Conservation (phyloP, 1,140 invertebrate genomes). For the Cyclina sinensis region DNA sequence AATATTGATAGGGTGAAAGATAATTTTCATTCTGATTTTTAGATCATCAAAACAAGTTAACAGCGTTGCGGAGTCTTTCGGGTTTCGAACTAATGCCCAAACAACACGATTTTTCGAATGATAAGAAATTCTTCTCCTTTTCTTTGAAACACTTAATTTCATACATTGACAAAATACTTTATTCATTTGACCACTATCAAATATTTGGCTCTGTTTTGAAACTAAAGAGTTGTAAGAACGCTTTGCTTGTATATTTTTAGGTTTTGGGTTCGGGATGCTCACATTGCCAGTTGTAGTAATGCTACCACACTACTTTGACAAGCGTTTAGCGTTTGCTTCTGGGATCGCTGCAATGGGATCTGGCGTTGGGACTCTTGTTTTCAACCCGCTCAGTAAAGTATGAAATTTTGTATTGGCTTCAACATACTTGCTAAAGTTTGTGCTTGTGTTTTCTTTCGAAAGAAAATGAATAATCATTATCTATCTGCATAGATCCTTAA, state of each 20-base stretch:
- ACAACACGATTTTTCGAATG: not conserved
- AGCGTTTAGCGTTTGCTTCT: constrained; percentile 9
- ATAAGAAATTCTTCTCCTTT: not conserved
- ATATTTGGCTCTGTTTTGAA: not conserved
- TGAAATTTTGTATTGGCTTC: not conserved
- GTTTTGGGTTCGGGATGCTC: constrained; percentile 25
- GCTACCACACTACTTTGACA: constrained; percentile 39
- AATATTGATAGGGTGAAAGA: too few species aligned
- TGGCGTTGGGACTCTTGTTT: constrained; percentile 42
- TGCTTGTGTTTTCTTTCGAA: not conserved
- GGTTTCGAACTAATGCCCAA: too few species aligned
- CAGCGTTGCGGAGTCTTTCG: too few species aligned
- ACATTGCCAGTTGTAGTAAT: not conserved
- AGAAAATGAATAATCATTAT: too few species aligned
- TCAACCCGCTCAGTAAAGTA: constrained; percentile 40
- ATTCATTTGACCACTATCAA: not conserved
- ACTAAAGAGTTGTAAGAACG: not conserved
- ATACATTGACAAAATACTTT: not conserved
- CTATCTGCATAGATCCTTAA: too few species aligned
- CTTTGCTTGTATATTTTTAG: not conserved
- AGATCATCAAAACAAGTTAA: too few species aligned
- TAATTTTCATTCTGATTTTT: too few species aligned
- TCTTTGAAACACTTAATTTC: not conserved
- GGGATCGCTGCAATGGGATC: constrained; percentile 29
- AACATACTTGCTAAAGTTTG: not conserved